Conservation (phyloP, 2,888 invertebrate genomes). For the Halictus ligatus region DNA sequence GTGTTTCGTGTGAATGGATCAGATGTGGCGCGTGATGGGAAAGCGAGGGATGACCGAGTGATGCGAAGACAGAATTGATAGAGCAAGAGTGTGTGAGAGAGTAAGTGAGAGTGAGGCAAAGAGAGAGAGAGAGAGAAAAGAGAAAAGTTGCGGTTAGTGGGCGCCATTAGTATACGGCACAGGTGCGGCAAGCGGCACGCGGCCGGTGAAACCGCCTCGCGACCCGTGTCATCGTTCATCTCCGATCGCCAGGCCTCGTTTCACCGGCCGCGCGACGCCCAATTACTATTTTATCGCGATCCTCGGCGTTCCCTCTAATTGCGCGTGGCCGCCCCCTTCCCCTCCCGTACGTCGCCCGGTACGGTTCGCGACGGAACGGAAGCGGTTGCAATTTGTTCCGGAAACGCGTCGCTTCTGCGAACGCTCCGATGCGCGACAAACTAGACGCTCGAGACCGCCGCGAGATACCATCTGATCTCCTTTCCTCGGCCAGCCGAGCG, state of each 20-base stretch:
- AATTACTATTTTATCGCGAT: constrained; percentile 58
- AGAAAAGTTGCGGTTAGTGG: constrained; percentile 84
- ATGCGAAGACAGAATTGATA: constrained; percentile 67
- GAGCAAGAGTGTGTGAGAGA: constrained; percentile 64
- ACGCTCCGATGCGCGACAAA: constrained; percentile 3
- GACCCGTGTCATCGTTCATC: constrained; percentile 57
- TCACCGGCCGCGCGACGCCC: constrained; percentile 52
- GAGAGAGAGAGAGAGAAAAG: constrained; percentile 76
- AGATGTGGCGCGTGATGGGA: constrained; percentile 59
- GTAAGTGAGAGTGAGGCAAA: constrained; percentile 59
- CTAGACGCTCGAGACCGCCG: constrained; percentile 8
- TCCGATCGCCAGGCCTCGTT: constrained; percentile 46
- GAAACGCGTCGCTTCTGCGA: constrained; percentile 16
- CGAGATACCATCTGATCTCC: constrained; percentile 30
- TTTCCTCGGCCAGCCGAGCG: constrained; percentile 18
- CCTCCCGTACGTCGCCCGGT: too few relatives aligned
- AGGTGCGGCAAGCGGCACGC: constrained; percentile 70
- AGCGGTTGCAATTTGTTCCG: constrained; percentile 39
- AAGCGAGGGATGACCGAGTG: constrained; percentile 54
- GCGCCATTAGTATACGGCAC: constrained; percentile 79
- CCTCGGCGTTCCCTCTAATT: constrained; percentile 60
- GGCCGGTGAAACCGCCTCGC: constrained; percentile 67
- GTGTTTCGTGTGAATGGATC: constrained; percentile 20
- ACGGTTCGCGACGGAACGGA: not conserved
- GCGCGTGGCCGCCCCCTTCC: not conserved